Conservation (phyloP, 2,888 invertebrate genomes). For the Choreutis nemorana region DNA sequence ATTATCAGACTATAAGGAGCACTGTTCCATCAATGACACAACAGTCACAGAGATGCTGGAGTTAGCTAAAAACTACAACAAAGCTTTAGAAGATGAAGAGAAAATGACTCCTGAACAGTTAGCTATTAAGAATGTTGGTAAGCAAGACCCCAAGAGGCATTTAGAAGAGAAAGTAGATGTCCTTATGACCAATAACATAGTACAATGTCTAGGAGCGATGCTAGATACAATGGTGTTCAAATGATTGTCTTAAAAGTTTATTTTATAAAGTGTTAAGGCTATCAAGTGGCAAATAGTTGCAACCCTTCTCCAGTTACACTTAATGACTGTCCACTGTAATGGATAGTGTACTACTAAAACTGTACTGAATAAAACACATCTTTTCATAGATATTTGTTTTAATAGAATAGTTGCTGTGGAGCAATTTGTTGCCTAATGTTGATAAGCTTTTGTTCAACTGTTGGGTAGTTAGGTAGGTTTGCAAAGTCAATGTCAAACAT, state of each 20-base stretch:
- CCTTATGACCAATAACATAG: conserved; percentile 96
- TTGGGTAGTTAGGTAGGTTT: conserved; percentile 25
- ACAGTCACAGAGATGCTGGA: conserved; percentile 97
- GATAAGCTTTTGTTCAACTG: conserved; percentile 25
- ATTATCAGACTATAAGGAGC: conserved; percentile 90
- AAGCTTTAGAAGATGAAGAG: conserved; percentile 98
- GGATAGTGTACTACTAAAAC: conserved; percentile 36
- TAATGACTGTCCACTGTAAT: conserved; percentile 37
- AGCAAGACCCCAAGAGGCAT: conserved; percentile 98
- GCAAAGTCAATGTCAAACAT: conserved; percentile 49
- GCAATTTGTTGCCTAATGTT: conserved; percentile 39
- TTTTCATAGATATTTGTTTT: conserved; percentile 15
- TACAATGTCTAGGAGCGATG: conserved; percentile 97
- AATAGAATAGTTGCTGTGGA: conserved; percentile 36
- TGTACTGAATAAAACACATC: conserved; percentile 12
- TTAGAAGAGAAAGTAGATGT: conserved; percentile 98
- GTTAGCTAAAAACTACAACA: conserved; percentile 96
- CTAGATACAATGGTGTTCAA: conserved; percentile 74
- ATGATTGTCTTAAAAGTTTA: conserved; percentile 30
- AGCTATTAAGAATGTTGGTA: conserved; percentile 99
- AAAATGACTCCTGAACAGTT: conserved; percentile 99
- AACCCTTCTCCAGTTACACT: conserved; percentile 27
- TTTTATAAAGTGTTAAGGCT: conserved; percentile 17
- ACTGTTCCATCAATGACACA: conserved; percentile 91
- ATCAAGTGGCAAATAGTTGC: conserved; percentile 36